Conservation (phyloP, 1,140 invertebrate species). For the Sycophaga agraensis region DNA sequence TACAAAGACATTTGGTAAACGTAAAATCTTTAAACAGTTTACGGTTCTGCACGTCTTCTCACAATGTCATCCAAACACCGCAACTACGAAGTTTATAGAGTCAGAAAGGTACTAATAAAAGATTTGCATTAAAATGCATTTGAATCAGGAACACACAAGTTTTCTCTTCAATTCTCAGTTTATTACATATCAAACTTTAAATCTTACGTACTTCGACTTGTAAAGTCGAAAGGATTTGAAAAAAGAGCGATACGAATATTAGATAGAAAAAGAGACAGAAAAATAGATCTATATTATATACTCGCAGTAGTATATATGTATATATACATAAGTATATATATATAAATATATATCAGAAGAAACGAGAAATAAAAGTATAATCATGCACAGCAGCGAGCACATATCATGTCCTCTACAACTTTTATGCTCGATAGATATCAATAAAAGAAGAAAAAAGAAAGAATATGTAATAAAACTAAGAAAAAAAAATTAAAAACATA, state of each 20-base stretch:
- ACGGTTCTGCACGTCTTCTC: background rate
- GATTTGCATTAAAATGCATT: conserved; percentile 2
- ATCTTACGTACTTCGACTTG: too few relatives aligned
- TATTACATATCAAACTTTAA: too few relatives aligned
- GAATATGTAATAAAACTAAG: too few relatives aligned
- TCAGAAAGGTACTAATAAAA: conserved; percentile 1
- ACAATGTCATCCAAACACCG: background rate
- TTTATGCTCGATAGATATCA: conserved; percentile 38
- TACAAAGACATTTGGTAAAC: conserved; percentile 5
- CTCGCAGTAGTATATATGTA: background rate
- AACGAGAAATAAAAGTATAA: conserved; percentile 23
- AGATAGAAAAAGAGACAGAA: background rate
- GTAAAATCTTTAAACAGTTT: background rate
- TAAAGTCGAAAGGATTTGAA: background rate
- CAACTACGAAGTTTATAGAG: conserved; percentile 2
- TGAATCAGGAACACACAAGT: conserved; percentile 1
- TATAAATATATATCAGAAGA: background rate
- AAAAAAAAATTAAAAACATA: conserved; percentile 29
- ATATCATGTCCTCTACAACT: conserved; percentile 35
- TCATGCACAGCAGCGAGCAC: conserved; percentile 28
- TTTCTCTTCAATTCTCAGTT: too few relatives aligned
- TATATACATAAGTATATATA: conserved; percentile 2
- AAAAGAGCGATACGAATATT: too few relatives aligned
- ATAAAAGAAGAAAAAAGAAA: conserved; percentile 31
- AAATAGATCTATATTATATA: background rate